phyloP scores from a whole-genome alignment of 1,140 invertebrate genomes.

The Drosophila sp. region DNA sequence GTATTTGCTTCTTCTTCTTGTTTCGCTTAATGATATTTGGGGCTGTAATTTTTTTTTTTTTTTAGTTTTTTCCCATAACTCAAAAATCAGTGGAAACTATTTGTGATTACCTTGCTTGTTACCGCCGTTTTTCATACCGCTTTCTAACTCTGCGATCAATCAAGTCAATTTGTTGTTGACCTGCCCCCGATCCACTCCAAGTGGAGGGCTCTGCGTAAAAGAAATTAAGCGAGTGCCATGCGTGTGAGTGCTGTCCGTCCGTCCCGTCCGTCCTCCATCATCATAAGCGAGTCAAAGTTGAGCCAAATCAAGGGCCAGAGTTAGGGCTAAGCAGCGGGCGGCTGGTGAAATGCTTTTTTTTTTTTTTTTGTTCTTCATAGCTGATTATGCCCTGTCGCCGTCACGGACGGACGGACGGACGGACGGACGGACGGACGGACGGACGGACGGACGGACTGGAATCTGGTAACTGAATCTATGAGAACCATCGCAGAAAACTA shows the following conservation, averaged over 20 bases:
- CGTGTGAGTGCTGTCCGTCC: constrained; percentile 5
- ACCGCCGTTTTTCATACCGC: constrained; percentile 67
- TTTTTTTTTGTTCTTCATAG: constrained; percentile 44
- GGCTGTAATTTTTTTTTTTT: constrained; percentile 59
- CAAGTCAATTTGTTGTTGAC: constrained; percentile 72
- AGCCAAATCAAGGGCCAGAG: constrained; percentile 11
- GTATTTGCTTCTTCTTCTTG: constrained; percentile 31
- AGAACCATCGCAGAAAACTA: constrained; percentile 40
- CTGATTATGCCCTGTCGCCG: constrained; percentile 44
- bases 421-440: constrained; percentile 6
- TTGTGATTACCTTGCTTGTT: constrained; percentile 69
- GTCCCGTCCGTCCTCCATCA: neutral
- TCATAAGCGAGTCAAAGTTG: neutral
- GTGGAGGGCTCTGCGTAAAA: constrained; percentile 39
- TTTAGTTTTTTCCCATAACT: constrained; percentile 67
- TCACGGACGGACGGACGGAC: constrained; percentile 3
- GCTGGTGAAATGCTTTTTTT: constrained; percentile 21
- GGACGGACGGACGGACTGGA: neutral
- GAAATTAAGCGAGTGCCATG: constrained; percentile 31
- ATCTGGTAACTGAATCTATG: constrained; percentile 27
- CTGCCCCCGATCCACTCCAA: constrained; percentile 31
- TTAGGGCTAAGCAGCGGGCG: constrained; percentile 4
- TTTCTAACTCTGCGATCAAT: constrained; percentile 74
- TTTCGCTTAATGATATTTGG: constrained; percentile 66
- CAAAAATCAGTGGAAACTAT: constrained; percentile 76